These are phyloP conservation scores for Gallinago solitaria DNA, from an alignment of 2,797 vertebrate genomes.

Conservation along the genomic window DNA sequence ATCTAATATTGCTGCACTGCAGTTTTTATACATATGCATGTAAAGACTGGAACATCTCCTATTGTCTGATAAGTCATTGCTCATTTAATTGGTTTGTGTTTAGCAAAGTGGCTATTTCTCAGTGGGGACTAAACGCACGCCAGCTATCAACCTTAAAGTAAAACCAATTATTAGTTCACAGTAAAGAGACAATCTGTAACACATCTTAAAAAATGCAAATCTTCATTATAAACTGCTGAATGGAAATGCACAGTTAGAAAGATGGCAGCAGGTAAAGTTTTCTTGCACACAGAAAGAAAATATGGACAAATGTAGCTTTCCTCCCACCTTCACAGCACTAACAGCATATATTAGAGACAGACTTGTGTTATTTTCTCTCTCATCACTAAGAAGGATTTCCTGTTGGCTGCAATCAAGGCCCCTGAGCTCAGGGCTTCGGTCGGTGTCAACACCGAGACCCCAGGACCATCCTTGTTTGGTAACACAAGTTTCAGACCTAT, in stretches of 20 bases:
- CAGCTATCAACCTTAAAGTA: background rate
- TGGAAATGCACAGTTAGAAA: background rate
- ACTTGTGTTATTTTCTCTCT: constrained; percentile 61
- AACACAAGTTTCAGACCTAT: background rate
- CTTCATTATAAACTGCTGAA: background rate
- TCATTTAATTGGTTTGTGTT: background rate
- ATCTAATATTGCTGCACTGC: too few species aligned
- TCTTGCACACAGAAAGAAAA: background rate
- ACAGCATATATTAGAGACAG: constrained; percentile 56
- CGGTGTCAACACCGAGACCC: background rate
- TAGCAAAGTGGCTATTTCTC: background rate
- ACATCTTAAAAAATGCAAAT: background rate
- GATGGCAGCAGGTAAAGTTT: background rate
- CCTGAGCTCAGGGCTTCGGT: constrained; percentile 6
- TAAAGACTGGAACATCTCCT: background rate
- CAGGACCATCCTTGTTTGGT: background rate
- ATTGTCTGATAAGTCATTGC: background rate
- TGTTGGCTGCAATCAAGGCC: constrained; percentile 79
- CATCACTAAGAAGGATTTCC: constrained; percentile 76
- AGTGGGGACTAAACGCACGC: background rate
- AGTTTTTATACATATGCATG: too few species aligned
- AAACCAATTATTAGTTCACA: background rate
- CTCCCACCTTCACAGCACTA: constrained; percentile 9
- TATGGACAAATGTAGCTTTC: background rate
- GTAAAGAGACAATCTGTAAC: background rate